A percentile compares a stretch with the other conserved stretches of the same genome.
These are phyloP conservation scores for Halcyon malimbica DNA, from an alignment of 2,113 vertebrate genomes.

Conservation along the genomic window DNA sequence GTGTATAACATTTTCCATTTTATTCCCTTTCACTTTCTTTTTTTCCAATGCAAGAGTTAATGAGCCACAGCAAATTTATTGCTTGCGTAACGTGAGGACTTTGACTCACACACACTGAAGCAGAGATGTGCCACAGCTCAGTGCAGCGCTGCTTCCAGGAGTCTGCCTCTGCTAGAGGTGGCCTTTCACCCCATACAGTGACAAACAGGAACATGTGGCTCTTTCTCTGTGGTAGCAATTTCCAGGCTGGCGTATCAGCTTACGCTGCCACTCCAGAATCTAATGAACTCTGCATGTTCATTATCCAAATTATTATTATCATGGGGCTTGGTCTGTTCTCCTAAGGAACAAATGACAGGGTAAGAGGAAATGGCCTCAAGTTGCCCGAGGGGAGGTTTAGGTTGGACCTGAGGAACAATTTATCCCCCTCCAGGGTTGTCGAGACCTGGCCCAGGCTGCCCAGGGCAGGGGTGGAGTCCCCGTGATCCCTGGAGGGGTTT, in stretches of 20 bases:
- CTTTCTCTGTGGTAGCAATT: background rate
- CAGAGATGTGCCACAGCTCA: background rate
- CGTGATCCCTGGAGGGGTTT: background rate
- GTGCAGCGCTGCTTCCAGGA: background rate
- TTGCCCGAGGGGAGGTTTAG: background rate
- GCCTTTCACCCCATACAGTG: rapidly evolving
- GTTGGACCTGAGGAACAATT: background rate
- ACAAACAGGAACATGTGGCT: background rate
- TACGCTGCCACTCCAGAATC: background rate
- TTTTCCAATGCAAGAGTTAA: background rate
- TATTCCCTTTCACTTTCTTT: background rate
- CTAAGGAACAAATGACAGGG: background rate
- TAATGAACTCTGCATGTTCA: background rate
- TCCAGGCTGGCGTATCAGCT: background rate
- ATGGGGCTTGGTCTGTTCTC: background rate
- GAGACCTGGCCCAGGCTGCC: background rate
- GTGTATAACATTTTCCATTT: background rate
- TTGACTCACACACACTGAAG: background rate
- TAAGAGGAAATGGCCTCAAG: background rate
- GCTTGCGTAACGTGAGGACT: background rate
- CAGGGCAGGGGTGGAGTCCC: background rate
- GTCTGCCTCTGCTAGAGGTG: background rate
- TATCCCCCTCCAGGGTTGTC: background rate
- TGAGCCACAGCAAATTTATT: background rate
- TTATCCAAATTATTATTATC: background rate